These are phyloP conservation scores for Hoplostethus atlanticus DNA, from an alignment of 2,797 vertebrate genomes.

Conservation along the genomic window DNA sequence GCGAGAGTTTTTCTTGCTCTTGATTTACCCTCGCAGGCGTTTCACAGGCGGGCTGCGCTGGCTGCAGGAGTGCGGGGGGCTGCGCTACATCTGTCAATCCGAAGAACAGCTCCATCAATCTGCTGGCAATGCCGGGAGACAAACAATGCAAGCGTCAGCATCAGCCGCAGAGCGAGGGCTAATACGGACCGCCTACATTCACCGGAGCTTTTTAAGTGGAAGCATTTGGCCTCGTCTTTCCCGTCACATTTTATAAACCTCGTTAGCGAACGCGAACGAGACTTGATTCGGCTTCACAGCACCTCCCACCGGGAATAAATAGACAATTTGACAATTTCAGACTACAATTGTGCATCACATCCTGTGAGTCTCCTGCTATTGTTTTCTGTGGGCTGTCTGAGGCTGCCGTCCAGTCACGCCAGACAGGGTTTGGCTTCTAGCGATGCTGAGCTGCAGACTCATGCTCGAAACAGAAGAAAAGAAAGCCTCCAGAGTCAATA, in stretches of 20 bases:
- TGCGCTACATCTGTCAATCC: constrained; percentile 69
- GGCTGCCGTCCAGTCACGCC: neutral
- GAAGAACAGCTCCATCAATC: constrained; percentile 64
- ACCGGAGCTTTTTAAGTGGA: neutral
- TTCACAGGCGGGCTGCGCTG: constrained; percentile 18
- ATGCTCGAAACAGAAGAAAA: neutral
- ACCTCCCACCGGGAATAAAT: constrained; percentile 1
- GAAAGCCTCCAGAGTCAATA: constrained; percentile 11
- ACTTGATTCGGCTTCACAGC: neutral
- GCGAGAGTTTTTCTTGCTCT: constrained; percentile 44
- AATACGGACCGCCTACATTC: constrained; percentile 20
- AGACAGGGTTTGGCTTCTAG: constrained; percentile 4
- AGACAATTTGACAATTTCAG: constrained; percentile 2
- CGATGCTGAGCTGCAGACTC: constrained; percentile 24
- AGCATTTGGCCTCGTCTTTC: neutral
- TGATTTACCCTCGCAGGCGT: constrained; percentile 36
- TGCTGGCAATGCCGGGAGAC: constrained; percentile 35
- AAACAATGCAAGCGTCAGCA: constrained; percentile 57
- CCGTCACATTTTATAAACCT: neutral
- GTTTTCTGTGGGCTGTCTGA: constrained; percentile 32
- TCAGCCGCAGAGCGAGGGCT: constrained; percentile 16
- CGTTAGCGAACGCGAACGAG: neutral
- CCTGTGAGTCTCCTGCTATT: constrained; percentile 17
- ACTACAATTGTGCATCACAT: constrained; percentile 11
- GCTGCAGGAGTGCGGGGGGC: constrained; percentile 39